Base-by-base conservation (phyloP, 2,888 invertebrate species). In the Microplitis manilae region DNA sequence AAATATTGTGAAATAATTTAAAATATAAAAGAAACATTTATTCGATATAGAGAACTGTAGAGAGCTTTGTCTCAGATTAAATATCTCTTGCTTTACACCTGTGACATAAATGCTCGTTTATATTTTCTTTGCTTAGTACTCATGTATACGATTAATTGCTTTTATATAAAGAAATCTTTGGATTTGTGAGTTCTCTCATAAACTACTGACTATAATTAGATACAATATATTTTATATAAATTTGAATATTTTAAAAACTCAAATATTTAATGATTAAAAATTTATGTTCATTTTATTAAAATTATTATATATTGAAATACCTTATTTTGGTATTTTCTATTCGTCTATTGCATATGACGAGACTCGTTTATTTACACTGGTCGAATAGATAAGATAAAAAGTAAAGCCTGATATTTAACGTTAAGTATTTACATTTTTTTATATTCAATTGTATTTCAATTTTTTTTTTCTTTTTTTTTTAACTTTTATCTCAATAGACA, bases 81-180 rank as follows among this genome's bases (percentile, higher is more conserved):
- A 62, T 8, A 62, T 17, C 20, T 62, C 8, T 50, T 7, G 20
- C 1, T 39, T 5, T 39, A 30, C 64, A 75, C 50, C 69, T 69
- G 75, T 75, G 61, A 40, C n/a, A 62, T 50, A 70, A 64, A 75
- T 62, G 41, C 13, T 59, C 68, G 40, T 75, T 69, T 62, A 50
- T 41, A 2, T 75, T 75, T 30, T 69, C 20, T 59, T 20, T 39
- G 13, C 13, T 30, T 30, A 50, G 17, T 13, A 9, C 50, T 50
- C 13, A 50, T 50, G 39, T 38, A 68, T 20, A 6, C 68, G 40
- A 8, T 17, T 67, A 15, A 67, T 67, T 67, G 15, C 30, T n/a
- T 67, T n/a, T 30, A 38, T 15, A 39, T 67, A 67, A 30, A 15
- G 6, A 67, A 68, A 68, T 41, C 9, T 50, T 20, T 2, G 20